phyloP scores from a whole-genome alignment of 2,113 vertebrate species.

The Heterocephalus glaber region DNA sequence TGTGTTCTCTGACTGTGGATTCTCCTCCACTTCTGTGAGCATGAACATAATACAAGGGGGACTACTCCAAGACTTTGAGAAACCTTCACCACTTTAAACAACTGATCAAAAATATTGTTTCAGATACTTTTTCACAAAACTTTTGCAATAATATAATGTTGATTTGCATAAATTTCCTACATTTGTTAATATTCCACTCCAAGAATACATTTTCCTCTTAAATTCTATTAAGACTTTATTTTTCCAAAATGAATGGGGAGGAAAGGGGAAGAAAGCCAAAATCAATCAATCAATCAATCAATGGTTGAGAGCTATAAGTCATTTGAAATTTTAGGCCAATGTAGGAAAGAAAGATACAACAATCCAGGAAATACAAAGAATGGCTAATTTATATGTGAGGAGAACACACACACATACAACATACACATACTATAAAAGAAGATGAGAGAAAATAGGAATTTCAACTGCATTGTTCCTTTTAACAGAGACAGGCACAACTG shows the following conservation, averaged over 20 bases:
- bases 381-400: background rate
- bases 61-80: background rate
- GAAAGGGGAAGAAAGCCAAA: background rate
- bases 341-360: background rate
- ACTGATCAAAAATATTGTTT: background rate
- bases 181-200: background rate
- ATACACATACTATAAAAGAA: background rate
- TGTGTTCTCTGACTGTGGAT: conserved; percentile 88
- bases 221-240: background rate
- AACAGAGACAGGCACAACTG: background rate
- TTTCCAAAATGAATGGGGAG: background rate
- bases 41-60: conserved; percentile 56
- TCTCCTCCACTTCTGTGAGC: conserved; percentile 93
- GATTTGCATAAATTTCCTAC: background rate
- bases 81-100: conserved; percentile 21
- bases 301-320: background rate
- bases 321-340: conserved; percentile 32
- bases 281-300: background rate
- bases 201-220: conserved; percentile 29
- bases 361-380: background rate
- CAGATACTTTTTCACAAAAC: background rate
- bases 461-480: background rate
- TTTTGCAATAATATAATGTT: background rate
- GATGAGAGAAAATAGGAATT: conserved; percentile 39
- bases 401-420: background rate